Conservation (phyloP, 2,113 vertebrate genomes). For the Leucopternis melanops region DNA sequence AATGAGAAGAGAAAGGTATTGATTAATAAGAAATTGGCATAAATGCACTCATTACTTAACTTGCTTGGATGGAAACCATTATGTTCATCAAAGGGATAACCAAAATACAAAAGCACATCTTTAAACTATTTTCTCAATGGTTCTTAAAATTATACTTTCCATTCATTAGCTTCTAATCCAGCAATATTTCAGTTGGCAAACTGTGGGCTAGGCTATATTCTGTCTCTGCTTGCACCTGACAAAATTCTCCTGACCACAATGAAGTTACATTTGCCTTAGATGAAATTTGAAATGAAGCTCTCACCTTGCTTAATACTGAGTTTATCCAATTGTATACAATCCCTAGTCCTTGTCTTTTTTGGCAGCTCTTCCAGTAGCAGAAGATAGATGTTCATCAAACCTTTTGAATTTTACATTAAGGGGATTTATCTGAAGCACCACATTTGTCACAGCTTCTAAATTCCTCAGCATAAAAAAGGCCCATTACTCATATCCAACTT, state of each 20-base stretch:
- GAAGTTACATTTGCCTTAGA: background rate
- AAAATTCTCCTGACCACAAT: background rate
- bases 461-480: background rate
- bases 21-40: background rate
- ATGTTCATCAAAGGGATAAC: background rate
- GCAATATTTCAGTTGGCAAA: background rate
- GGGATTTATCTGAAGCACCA: background rate
- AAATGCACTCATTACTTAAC: background rate
- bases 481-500: background rate
- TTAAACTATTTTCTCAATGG: background rate
- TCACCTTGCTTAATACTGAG: background rate
- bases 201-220: background rate
- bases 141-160: background rate
- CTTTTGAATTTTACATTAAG: background rate
- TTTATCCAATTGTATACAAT: background rate
- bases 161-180: background rate
- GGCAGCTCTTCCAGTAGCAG: background rate
- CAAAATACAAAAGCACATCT: background rate
- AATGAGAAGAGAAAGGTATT: background rate
- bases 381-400: background rate
- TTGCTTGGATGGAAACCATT: background rate
- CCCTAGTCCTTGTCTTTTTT: background rate
- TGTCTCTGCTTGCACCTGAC: background rate
- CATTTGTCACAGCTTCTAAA: background rate
- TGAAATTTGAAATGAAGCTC: background rate